Percentiles rank a stretch among this genome's conserved stretches.
Evolutionary conservation across 2,797 vertebrate species (phyloP).

Genomic region (Odontamblyopus lacepedii): DNA sequence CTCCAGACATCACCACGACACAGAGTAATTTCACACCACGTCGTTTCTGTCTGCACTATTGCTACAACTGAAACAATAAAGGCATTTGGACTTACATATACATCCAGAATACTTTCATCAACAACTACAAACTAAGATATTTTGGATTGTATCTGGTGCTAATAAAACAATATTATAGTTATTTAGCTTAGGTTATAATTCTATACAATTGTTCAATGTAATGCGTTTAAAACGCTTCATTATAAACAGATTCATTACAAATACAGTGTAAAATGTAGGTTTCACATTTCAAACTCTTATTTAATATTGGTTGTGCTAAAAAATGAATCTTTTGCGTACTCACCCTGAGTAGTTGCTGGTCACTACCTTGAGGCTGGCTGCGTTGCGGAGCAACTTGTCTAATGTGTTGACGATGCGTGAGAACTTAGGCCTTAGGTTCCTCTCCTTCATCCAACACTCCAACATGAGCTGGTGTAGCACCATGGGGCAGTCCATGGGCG

Average conservation of each 20-base stretch:
- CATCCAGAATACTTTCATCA: not conserved
- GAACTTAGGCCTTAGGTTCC: constrained; percentile 96
- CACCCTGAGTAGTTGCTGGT: constrained; percentile 95
- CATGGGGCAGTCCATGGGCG: constrained; percentile 97
- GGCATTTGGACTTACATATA: constrained; percentile 9
- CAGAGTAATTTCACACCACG: constrained; percentile 45
- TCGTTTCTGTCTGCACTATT: constrained; percentile 32
- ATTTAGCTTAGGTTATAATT: not conserved
- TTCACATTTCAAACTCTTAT: not conserved
- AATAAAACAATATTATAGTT: not conserved
- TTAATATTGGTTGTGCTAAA: not conserved
- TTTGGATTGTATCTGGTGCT: not conserved
- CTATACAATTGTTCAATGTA: not conserved
- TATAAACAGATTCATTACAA: not conserved
- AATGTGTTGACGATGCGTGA: constrained; percentile 96
- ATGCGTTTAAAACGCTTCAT: not conserved
- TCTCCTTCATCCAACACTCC: constrained; percentile 98
- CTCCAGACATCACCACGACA: constrained; percentile 42
- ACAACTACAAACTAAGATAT: no score
- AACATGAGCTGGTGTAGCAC: constrained; percentile 98
- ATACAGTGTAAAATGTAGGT: not conserved
- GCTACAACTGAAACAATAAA: constrained; percentile 33
- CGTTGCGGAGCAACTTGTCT: constrained; percentile 98
- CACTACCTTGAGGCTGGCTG: constrained; percentile 96
- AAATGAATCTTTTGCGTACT: constrained; percentile 54